A percentile compares a stretch with the other conserved stretches of the same genome.
phyloP scores from a whole-genome alignment of 2,113 vertebrate species.

The Sylvia atricapilla region DNA sequence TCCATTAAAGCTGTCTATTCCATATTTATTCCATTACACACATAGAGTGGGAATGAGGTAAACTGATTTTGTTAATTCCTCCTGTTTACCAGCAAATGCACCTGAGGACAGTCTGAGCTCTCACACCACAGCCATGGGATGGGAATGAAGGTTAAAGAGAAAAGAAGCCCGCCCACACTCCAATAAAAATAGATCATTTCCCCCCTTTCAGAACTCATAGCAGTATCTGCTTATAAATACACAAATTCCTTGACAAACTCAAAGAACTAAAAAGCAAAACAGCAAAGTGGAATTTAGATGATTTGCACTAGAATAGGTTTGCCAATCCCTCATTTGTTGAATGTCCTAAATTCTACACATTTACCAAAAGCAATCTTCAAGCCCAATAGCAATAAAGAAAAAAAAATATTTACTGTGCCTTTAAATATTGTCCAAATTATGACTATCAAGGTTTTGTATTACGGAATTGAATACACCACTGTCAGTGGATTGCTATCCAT shows the following conservation, averaged over 20 bases:
- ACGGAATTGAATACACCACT: neutral
- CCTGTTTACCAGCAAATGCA: neutral
- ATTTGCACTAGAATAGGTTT: neutral
- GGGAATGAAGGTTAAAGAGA: neutral
- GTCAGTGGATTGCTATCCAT: constrained; percentile 12
- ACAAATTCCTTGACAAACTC: neutral
- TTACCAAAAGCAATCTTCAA: neutral
- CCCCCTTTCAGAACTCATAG: neutral
- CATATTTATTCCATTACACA: neutral
- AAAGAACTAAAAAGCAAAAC: neutral
- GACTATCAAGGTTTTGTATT: neutral
- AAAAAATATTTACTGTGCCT: neutral
- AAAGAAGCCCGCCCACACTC: neutral
- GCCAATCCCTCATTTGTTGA: neutral
- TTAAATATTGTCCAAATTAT: neutral
- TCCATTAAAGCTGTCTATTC: neutral
- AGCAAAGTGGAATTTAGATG: neutral
- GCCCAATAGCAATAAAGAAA: neutral
- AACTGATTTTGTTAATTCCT: neutral
- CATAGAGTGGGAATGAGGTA: neutral
- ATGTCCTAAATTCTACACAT: neutral
- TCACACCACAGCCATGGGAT: neutral
- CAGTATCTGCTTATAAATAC: neutral
- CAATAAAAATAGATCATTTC: neutral
- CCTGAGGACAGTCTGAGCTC: neutral